Percentiles rank a stretch among this genome's conserved stretches.
phyloP scores from a whole-genome alignment of 1,140 invertebrate species.

The Conus betulinus region DNA sequence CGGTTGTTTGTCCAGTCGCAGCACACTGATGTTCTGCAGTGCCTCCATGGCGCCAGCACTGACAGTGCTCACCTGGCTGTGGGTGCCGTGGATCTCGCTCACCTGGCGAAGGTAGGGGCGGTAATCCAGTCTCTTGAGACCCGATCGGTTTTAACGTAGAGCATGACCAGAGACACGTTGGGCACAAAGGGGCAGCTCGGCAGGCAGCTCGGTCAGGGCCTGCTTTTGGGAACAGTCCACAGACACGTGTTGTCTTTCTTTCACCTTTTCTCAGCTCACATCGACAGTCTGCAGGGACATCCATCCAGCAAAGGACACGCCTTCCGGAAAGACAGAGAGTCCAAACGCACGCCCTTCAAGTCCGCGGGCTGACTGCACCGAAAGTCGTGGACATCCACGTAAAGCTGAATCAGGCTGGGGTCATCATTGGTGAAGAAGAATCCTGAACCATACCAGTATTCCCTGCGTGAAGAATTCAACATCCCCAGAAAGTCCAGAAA shows the following conservation, averaged over 20 bases:
- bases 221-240: slow-evolving; percentile 33
- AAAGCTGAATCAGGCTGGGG: slow-evolving; percentile 4
- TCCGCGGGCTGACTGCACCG: too few species aligned
- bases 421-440: background rate
- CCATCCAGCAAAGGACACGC: slow-evolving; percentile 28
- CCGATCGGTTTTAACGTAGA: slow-evolving; percentile 36
- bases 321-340: slow-evolving; percentile 15
- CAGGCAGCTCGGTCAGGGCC: slow-evolving; percentile 33
- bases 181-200: slow-evolving; percentile 18
- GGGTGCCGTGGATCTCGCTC: slow-evolving; percentile 30
- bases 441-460: background rate
- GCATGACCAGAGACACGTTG: background rate
- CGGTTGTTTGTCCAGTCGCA: too few species aligned
- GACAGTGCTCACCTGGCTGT: slow-evolving; percentile 31
- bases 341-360: too few species aligned
- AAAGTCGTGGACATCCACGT: slow-evolving; percentile 33
- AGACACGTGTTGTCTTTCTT: background rate
- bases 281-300: slow-evolving; percentile 36
- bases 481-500: slow-evolving; percentile 40
- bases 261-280: slow-evolving; percentile 26
- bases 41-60: slow-evolving; percentile 40
- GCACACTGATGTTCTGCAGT: too few species aligned
- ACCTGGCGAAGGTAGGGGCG: slow-evolving; percentile 35
- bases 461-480: background rate
- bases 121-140: slow-evolving; percentile 31